Evolutionary conservation across 2,113 vertebrate genomes (phyloP).

Genomic region (Heterocephalus glaber): DNA sequence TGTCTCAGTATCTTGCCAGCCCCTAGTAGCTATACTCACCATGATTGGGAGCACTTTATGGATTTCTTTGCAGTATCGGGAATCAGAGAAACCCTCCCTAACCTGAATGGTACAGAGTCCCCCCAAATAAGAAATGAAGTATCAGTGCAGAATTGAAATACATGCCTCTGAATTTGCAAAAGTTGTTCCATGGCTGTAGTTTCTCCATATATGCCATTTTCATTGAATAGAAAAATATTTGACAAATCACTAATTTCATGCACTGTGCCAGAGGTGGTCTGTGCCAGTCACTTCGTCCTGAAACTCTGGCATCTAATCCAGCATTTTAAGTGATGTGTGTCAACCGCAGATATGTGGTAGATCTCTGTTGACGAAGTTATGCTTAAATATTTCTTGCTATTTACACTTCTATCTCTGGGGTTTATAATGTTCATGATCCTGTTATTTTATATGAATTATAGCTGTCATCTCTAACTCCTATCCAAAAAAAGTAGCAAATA

Average conservation of each 20-base stretch:
- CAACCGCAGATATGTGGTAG: not conserved
- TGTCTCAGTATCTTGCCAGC: not conserved
- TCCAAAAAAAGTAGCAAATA: not conserved
- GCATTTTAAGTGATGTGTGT: not conserved
- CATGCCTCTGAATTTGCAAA: not conserved
- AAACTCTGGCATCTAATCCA: not conserved
- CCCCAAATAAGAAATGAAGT: not conserved
- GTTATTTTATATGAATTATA: not conserved
- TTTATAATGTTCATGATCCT: not conserved
- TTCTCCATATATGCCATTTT: not conserved
- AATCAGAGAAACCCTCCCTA: not conserved
- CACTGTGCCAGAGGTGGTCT: not conserved
- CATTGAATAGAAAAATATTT: not conserved
- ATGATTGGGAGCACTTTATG: not conserved
- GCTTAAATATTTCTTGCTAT: not conserved
- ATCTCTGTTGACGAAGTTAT: not conserved
- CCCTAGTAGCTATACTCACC: not conserved
- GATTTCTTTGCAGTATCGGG: not conserved
- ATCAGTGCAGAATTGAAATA: not conserved
- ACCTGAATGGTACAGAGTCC: not conserved
- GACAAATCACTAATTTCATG: not conserved
- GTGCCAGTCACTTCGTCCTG: rapidly evolving
- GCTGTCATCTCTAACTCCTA: not conserved
- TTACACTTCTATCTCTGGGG: not conserved
- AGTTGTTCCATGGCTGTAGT: not conserved